Conservation (phyloP, 1,140 invertebrate species). For the Diabrotica undecimpunctata region DNA sequence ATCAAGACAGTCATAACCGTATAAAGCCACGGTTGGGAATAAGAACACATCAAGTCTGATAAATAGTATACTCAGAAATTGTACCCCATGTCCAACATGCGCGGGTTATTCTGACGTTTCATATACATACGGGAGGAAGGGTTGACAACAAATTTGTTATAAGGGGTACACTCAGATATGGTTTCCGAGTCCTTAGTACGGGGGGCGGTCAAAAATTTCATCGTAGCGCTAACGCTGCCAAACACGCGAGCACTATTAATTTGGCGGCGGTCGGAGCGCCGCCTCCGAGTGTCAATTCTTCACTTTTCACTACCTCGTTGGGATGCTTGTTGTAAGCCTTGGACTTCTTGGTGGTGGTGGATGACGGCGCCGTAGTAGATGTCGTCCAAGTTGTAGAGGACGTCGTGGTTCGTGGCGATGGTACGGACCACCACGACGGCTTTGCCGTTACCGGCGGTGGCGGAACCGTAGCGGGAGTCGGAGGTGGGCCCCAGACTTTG, state of each 20-base stretch:
- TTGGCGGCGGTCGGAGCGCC: conserved; percentile 14
- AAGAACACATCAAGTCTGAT: conserved; percentile 18
- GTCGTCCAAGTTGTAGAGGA: conserved; percentile 45
- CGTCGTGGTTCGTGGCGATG: conserved; percentile 42
- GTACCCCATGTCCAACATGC: background rate
- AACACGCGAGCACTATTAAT: conserved; percentile 28
- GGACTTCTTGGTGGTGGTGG: conserved; percentile 47
- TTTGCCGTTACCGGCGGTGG: conserved; percentile 19
- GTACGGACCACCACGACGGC: conserved; percentile 29
- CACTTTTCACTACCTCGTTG: conserved; percentile 89
- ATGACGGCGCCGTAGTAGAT: conserved; percentile 33
- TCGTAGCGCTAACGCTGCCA: conserved; percentile 37
- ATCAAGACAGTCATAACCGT: conserved; percentile 20
- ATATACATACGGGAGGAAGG: background rate
- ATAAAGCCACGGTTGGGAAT: conserved; percentile 19
- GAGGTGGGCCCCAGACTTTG: conserved; percentile 64
- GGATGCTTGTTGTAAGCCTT: conserved; percentile 75
- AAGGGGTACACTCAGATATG: background rate
- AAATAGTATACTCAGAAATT: background rate
- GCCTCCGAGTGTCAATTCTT: conserved; percentile 66
- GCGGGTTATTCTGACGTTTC: background rate
- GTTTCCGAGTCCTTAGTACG: conserved; percentile 7
- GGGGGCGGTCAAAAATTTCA: conserved; percentile 33
- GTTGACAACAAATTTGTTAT: conserved; percentile 5
- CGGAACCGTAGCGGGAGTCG: conserved; percentile 48